Evolutionary conservation across 2,113 vertebrate genomes (phyloP).

Genomic region (Chloebia gouldiae): DNA sequence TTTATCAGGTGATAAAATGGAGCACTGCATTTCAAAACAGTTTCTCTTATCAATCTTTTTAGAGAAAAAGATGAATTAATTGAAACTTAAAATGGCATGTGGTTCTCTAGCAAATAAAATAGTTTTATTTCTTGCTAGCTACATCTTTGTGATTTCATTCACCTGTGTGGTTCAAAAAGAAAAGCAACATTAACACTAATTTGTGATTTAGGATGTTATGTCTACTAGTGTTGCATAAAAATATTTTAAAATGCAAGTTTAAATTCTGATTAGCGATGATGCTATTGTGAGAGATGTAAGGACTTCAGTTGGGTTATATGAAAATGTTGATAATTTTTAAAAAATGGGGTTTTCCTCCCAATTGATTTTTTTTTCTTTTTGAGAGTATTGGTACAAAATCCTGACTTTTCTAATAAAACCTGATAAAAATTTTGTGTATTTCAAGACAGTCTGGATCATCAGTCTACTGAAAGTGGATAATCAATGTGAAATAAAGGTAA

Average conservation of each 20-base stretch:
- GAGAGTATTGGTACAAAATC: not conserved
- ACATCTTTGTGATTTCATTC: not conserved
- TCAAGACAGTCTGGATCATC: not conserved
- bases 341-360: not conserved
- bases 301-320: not conserved
- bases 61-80: constrained; percentile 23
- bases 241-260: constrained; percentile 19
- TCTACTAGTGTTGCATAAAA: not conserved
- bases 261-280: not conserved
- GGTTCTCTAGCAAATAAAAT: constrained; percentile 4
- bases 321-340: not conserved
- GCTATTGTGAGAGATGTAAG: not conserved
- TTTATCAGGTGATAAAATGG: constrained; percentile 72
- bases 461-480: not conserved
- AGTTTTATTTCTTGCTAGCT: not conserved
- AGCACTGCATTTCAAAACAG: constrained; percentile 38
- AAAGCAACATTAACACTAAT: not conserved
- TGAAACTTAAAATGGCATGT: not conserved
- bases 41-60: not conserved
- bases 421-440: not conserved
- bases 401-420: constrained; percentile 1
- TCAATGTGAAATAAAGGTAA: constrained; percentile 44
- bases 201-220: not conserved
- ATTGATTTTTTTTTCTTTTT: not conserved
- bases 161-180: not conserved